Evolutionary conservation across 2,113 vertebrate genomes (phyloP).

Genomic region (Limnothrissa miodon): DNA sequence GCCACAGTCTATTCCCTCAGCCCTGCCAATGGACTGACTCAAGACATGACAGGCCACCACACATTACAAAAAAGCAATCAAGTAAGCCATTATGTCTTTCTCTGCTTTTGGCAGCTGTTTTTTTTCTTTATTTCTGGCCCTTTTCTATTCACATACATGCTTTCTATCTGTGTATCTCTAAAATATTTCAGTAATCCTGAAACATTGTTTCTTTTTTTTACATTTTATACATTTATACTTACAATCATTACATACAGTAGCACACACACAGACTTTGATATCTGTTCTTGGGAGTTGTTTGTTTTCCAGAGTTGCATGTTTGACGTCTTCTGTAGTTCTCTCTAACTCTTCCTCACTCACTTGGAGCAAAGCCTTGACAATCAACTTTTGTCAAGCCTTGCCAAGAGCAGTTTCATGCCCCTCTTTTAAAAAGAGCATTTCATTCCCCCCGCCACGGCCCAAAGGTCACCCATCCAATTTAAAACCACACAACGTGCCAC

Average conservation of each 20-base stretch:
- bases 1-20: background rate
- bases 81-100: too few species aligned
- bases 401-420: background rate
- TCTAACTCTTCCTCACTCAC: background rate
- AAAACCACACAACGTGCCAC: constrained; percentile 1
- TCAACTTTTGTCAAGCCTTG: background rate
- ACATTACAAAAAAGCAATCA: background rate
- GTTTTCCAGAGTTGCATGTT: background rate
- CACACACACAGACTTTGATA: background rate
- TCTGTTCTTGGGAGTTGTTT: background rate
- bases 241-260: background rate
- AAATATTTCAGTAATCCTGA: background rate
- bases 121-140: background rate
- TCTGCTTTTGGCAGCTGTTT: background rate
- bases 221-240: background rate
- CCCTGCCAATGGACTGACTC: background rate
- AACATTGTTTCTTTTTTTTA: background rate
- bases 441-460: background rate
- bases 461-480: constrained; percentile 11
- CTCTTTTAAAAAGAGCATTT: background rate
- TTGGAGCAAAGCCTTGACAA: background rate
- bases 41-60: background rate
- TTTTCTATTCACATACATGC: background rate
- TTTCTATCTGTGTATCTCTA: background rate
- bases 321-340: background rate